Evolutionary conservation across 1,140 invertebrate genomes (phyloP).

Genomic region (Drosophila lacertosa): DNA sequence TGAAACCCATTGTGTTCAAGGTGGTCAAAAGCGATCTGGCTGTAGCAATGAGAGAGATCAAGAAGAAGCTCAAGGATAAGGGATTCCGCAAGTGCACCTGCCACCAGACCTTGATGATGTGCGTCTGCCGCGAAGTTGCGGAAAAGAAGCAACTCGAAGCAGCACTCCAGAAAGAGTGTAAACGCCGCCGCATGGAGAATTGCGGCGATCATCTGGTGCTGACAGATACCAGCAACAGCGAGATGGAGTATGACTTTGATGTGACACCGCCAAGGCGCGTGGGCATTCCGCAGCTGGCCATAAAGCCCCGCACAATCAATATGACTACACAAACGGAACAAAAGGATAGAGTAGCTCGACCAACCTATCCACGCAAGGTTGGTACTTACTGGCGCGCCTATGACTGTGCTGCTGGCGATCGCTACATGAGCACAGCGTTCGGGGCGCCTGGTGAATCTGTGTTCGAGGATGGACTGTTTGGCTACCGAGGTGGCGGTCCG

Average conservation of each 20-base stretch:
- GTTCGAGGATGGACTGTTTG: slow-evolving; percentile 61
- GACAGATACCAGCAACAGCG: slow-evolving; percentile 73
- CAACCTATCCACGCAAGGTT: slow-evolving; percentile 28
- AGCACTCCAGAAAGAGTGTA: slow-evolving; percentile 53
- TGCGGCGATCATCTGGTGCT: slow-evolving; percentile 58
- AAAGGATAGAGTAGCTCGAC: neutral
- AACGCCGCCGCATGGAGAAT: slow-evolving; percentile 25
- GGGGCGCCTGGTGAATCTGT: slow-evolving; percentile 34
- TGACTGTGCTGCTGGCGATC: slow-evolving; percentile 60
- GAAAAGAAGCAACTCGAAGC: slow-evolving; percentile 57
- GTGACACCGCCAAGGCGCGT: slow-evolving; percentile 56
- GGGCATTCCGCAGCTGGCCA: neutral
- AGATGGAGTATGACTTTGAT: slow-evolving; percentile 71
- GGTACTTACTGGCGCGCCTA: slow-evolving; percentile 38
- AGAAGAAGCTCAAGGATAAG: slow-evolving; percentile 52
- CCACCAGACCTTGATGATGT: slow-evolving; percentile 60
- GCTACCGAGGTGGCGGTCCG: slow-evolving; percentile 37
- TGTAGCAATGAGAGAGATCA: slow-evolving; percentile 46
- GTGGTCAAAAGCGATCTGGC: slow-evolving; percentile 69
- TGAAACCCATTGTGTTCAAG: slow-evolving; percentile 72
- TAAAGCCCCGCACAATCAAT: slow-evolving; percentile 30
- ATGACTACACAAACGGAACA: slow-evolving; percentile 59
- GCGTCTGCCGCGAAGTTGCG: slow-evolving; percentile 55
- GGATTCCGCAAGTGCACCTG: slow-evolving; percentile 74
- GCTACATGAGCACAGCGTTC: slow-evolving; percentile 47